A percentile compares a stretch with the other conserved stretches of the same genome.
Evolutionary conservation across 1,140 invertebrate species (phyloP).

Genomic region (Bombus superbus): DNA sequence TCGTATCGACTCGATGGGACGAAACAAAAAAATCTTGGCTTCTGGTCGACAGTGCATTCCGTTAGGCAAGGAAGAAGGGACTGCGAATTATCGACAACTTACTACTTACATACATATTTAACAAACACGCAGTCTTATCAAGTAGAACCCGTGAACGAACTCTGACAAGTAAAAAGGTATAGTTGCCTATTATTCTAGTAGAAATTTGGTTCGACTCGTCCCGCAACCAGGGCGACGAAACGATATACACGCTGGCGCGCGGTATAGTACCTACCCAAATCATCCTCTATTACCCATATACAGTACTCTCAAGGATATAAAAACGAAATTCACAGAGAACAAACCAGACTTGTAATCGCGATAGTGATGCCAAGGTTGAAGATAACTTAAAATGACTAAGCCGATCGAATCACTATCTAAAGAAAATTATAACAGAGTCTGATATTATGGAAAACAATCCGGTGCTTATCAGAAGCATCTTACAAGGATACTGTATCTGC

Average conservation of each 20-base stretch:
- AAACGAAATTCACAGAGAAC: no score
- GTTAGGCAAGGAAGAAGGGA: slow-evolving; percentile 69
- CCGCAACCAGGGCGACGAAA: slow-evolving; percentile 65
- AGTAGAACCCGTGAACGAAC: slow-evolving; percentile 71
- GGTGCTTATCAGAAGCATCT: not conserved
- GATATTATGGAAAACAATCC: not conserved
- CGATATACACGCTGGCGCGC: slow-evolving; percentile 55
- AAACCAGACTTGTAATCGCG: not conserved
- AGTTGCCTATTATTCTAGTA: slow-evolving; percentile 67
- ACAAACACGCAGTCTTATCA: slow-evolving; percentile 81
- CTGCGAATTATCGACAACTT: slow-evolving; percentile 72
- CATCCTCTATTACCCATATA: not conserved
- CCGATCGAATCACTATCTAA: no score
- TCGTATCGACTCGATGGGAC: slow-evolving; percentile 37
- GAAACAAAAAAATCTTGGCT: slow-evolving; percentile 18
- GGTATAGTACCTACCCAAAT: slow-evolving; percentile 5
- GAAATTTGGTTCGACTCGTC: slow-evolving; percentile 75
- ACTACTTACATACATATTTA: slow-evolving; percentile 75
- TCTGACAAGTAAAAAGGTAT: slow-evolving; percentile 68
- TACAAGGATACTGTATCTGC: slow-evolving; percentile 1
- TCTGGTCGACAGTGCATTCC: slow-evolving; percentile 46
- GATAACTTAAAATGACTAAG: not conserved
- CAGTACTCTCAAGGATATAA: not conserved
- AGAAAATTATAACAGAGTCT: not conserved
- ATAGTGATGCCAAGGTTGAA: not conserved